Evolutionary conservation across 2,113 vertebrate species (phyloP).

Genomic region (Corvus moneduloides): DNA sequence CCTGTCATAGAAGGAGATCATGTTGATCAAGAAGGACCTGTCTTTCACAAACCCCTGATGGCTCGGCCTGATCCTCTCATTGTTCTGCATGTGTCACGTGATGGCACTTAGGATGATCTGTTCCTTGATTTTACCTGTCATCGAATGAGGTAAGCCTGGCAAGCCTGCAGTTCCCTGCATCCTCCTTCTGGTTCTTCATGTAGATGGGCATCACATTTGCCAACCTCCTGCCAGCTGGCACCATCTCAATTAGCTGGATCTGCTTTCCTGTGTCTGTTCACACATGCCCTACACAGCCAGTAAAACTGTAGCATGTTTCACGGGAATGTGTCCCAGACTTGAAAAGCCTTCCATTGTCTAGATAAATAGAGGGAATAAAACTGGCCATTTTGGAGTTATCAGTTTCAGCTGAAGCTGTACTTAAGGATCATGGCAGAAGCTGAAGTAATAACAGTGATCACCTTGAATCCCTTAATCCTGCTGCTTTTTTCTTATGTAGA

Average conservation of each 20-base stretch:
- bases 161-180: not conserved
- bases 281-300: accelerated
- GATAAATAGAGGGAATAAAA: not conserved
- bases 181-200: not conserved
- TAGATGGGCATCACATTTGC: not conserved
- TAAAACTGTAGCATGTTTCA: not conserved
- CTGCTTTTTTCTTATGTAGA: not conserved
- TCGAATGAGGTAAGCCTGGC: not conserved
- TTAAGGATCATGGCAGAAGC: not conserved
- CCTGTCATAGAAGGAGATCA: not conserved
- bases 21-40: not conserved
- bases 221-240: not conserved
- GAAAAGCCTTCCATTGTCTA: not conserved
- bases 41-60: not conserved
- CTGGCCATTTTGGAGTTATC: not conserved
- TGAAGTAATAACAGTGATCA: not conserved
- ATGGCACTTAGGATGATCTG: not conserved
- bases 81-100: not conserved
- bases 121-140: not conserved
- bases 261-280: not conserved
- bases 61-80: not conserved
- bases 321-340: not conserved
- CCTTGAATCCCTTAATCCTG: not conserved
- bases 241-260: not conserved
- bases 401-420: not conserved